Conservation (phyloP, 2,113 vertebrate genomes). For the Casuarius casuarius region DNA sequence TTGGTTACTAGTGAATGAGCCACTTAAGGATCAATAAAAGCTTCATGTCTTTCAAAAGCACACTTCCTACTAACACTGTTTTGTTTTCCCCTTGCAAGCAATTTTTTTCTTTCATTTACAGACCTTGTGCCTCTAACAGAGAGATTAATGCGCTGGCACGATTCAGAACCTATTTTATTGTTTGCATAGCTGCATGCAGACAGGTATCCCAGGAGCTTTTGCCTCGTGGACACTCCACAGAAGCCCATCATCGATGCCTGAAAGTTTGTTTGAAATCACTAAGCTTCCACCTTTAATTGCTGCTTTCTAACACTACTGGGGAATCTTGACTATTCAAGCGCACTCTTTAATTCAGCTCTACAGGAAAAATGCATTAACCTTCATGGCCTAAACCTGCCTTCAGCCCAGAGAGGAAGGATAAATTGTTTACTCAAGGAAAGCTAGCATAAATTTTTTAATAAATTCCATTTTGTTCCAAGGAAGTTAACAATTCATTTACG, state of each 20-base stretch:
- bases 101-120: slow-evolving; percentile 9
- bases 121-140: slow-evolving; percentile 11
- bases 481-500: slow-evolving; percentile 85
- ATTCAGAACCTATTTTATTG: slow-evolving; percentile 20
- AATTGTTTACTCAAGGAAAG: slow-evolving; percentile 83
- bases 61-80: slow-evolving; percentile 32
- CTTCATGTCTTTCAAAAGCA: slow-evolving; percentile 30
- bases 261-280: slow-evolving; percentile 76
- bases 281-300: slow-evolving; percentile 74
- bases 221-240: slow-evolving; percentile 46
- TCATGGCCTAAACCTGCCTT: slow-evolving; percentile 79
- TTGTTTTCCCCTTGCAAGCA: neutral
- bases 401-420: slow-evolving; percentile 69
- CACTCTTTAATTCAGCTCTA: slow-evolving; percentile 78
- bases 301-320: slow-evolving; percentile 72
- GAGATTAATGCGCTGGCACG: slow-evolving; percentile 36
- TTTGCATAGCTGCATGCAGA: slow-evolving; percentile 52
- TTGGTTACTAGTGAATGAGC: slow-evolving; percentile 26
- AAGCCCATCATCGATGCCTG: slow-evolving; percentile 41
- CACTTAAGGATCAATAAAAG: slow-evolving; percentile 58
- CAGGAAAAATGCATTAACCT: slow-evolving; percentile 93
- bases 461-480: slow-evolving; percentile 86
- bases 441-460: slow-evolving; percentile 90
- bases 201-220: slow-evolving; percentile 46
- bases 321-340: slow-evolving; percentile 73